Conservation (phyloP, 2,888 invertebrate species). For the Athalia circularis region DNA sequence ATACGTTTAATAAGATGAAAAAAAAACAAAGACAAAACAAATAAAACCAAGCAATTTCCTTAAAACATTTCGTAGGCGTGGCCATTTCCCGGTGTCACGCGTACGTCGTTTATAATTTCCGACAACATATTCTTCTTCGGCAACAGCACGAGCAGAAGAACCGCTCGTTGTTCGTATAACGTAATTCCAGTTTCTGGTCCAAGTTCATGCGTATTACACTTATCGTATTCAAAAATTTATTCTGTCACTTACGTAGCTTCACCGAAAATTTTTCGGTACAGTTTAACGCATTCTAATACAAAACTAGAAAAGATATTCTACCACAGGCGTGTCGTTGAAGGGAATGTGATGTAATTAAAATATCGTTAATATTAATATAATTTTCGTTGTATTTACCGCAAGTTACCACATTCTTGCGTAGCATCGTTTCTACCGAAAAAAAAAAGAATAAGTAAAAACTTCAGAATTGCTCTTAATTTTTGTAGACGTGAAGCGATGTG, state of each 20-base stretch:
- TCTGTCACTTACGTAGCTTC: too few relatives aligned
- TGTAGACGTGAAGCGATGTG: conserved; percentile 1
- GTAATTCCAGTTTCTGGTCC: too few relatives aligned
- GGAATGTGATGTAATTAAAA: conserved; percentile 13
- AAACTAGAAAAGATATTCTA: too few relatives aligned
- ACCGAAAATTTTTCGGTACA: too few relatives aligned
- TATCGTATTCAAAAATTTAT: too few relatives aligned
- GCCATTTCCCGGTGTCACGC: conserved; percentile 28
- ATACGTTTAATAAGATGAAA: too few relatives aligned
- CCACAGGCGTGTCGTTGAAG: too few relatives aligned
- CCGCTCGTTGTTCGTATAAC: too few relatives aligned
- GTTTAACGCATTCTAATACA: too few relatives aligned
- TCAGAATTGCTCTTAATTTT: conserved; percentile 25
- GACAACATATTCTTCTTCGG: conserved; percentile 35
- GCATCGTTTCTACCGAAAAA: neutral
- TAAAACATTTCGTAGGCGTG: conserved; percentile 40
- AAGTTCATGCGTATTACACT: too few relatives aligned
- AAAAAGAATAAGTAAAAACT: neutral
- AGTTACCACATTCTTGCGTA: conserved; percentile 2
- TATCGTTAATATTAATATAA: conserved; percentile 40
- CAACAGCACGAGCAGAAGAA: neutral
- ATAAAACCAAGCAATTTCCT: conserved; percentile 40
- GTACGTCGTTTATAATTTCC: conserved; percentile 44
- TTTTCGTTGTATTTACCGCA: neutral
- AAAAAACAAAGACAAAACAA: neutral